phyloP scores from a whole-genome alignment of 2,888 invertebrate species.

The Drosophila limbata region DNA sequence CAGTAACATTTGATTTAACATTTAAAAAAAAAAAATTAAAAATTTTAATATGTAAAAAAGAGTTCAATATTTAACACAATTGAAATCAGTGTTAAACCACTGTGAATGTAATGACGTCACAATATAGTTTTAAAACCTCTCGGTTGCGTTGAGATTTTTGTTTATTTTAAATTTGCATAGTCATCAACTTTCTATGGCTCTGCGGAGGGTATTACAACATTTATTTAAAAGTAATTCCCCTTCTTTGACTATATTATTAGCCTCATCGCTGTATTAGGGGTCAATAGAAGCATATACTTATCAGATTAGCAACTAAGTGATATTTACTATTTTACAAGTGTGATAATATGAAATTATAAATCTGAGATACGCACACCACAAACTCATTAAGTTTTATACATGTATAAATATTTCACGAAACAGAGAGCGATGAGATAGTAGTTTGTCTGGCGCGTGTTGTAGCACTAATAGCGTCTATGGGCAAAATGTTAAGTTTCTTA shows the following conservation, averaged over 20 bases:
- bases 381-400: conserved; percentile 1
- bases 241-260: background rate
- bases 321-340: conserved; percentile 18
- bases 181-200: conserved; percentile 32
- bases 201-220: background rate
- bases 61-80: background rate
- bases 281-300: conserved; percentile 10
- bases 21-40: too few relatives aligned
- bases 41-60: background rate
- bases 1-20: too few relatives aligned
- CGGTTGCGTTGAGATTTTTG: background rate
- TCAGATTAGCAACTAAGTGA: conserved; percentile 28
- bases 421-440: conserved; percentile 1
- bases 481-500: conserved; percentile 1
- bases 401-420: background rate
- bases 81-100: background rate
- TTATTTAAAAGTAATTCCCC: background rate
- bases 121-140: conserved; percentile 6
- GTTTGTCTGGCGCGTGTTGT: conserved; percentile 19
- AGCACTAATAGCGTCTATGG: conserved; percentile 4
- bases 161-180: conserved; percentile 35
- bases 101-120: conserved; percentile 27
- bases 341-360: background rate
- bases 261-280: conserved; percentile 24
- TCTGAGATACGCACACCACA: conserved; percentile 1